Conservation (phyloP, 2,113 vertebrate species). For the Siniperca knerii region DNA sequence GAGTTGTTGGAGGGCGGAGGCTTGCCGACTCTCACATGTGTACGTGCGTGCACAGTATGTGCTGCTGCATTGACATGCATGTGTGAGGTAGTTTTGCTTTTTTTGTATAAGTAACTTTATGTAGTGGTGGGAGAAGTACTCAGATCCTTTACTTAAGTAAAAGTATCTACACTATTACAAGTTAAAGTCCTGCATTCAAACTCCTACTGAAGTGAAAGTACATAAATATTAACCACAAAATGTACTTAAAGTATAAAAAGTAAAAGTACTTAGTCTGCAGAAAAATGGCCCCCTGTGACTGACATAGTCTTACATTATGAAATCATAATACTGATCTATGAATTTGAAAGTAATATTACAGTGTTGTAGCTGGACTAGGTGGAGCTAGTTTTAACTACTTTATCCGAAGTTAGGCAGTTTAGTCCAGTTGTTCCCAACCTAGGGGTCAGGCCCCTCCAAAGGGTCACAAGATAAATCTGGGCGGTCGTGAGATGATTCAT, state of each 20-base stretch:
- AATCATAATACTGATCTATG: not conserved
- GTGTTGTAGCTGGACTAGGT: not conserved
- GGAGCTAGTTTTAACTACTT: not conserved
- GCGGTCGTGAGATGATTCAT: not conserved
- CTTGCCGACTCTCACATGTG: not conserved
- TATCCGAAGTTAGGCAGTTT: not conserved
- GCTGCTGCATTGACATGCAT: not conserved
- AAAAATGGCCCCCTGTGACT: not conserved
- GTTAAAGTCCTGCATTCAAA: not conserved
- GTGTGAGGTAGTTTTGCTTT: not conserved
- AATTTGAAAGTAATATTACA: not conserved
- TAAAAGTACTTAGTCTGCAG: not conserved
- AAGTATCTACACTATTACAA: not conserved
- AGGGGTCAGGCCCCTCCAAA: not conserved
- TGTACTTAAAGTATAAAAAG: not conserved
- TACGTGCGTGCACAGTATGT: conserved; percentile 13
- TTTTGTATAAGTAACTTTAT: not conserved
- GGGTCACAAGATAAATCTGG: not conserved
- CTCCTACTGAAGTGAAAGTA: not conserved
- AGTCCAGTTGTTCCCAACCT: not conserved
- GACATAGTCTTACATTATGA: not conserved
- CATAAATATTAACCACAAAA: not conserved
- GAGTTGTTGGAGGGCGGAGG: conserved; percentile 34
- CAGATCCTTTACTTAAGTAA: not conserved
- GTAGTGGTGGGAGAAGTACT: not conserved